These are phyloP conservation scores for Apis dorsata DNA, from an alignment of 1,140 invertebrate species.

Conservation along the genomic window DNA sequence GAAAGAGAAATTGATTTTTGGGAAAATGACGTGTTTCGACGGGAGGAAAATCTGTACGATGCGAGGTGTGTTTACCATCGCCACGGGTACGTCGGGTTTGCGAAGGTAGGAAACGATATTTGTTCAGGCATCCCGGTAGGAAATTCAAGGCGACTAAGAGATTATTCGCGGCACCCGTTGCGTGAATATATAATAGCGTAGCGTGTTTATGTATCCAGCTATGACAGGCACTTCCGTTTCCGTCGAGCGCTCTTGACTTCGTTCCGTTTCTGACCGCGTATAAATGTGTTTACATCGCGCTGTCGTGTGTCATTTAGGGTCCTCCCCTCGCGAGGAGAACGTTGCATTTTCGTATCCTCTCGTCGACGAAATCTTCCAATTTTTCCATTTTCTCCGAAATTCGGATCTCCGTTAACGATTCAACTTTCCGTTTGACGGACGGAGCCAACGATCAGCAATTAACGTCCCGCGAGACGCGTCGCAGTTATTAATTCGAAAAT, in stretches of 20 bases:
- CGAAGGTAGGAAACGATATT: slow-evolving; percentile 54
- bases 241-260: slow-evolving; percentile 71
- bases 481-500: slow-evolving; percentile 60
- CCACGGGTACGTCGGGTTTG: slow-evolving; percentile 39
- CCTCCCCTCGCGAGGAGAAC: slow-evolving; percentile 21
- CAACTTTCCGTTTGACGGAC: not conserved
- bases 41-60: slow-evolving; percentile 28
- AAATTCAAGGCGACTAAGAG: slow-evolving; percentile 68
- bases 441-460: slow-evolving; percentile 26
- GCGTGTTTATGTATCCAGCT: slow-evolving; percentile 77
- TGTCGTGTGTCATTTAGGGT: slow-evolving; percentile 41
- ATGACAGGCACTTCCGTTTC: slow-evolving; percentile 79
- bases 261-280: slow-evolving; percentile 64
- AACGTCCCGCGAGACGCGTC: slow-evolving; percentile 31
- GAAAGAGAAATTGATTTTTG: not conserved
- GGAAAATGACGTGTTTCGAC: too few relatives aligned
- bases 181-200: slow-evolving; percentile 75
- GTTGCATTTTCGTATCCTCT: slow-evolving; percentile 3
- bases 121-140: slow-evolving; percentile 66
- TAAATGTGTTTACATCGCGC: slow-evolving; percentile 66
- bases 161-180: slow-evolving; percentile 74
- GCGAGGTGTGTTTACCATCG: slow-evolving; percentile 33
- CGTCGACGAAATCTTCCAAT: slow-evolving; percentile 5
- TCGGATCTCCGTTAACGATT: not conserved
- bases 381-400: slow-evolving; percentile 31